Base-by-base conservation (phyloP, 2,888 invertebrate genomes). In the Philhelius pedissequus region DNA sequence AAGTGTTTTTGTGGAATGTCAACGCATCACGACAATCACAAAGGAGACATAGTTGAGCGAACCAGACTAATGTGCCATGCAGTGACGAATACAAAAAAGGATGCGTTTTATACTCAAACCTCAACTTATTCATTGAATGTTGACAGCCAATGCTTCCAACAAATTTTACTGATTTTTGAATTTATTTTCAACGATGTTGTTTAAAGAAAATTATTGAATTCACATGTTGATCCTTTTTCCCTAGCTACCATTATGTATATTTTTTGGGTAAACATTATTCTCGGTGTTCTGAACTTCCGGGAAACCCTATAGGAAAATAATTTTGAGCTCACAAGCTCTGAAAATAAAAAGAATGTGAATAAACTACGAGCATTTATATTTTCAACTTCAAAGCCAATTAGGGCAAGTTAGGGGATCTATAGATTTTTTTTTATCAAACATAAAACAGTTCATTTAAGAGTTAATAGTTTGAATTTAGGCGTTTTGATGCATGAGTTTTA, bases 1-100 rank as follows among this genome's bases (percentile, higher is more conserved):
- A 80, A 84, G 84, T 80, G 84, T 84, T 80, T 75, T 13, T 75
- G 66, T 74, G 68, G 64, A 70, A 58, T 56, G 74, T 79, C 70
- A 64, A 58, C 70, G 84, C 70, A 77, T 45, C 40, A 66, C 6
- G 27, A 11, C 15, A 35, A 20, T 13, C 58, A 30, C 60, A 62
- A 62, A 62, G 60, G 40, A 38, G 64, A 60, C 60, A 40, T 32
- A 66, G 56, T 58, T 70, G 18, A 66, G 35, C 13, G 75, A 50
- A 64, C 74, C 48, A 15, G 40, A 32, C 48, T 22, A 64, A 48
- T 48, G 43, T 13, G 0, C 7, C 50, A 25, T 25, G 6, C 25
- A n/a, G 3, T 50, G 50, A 50, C 8, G 45, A 20, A 45, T 40
- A 27, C 27, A 20, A 25, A 22, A 20, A 32, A 8, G 11, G 38